Percentiles rank a stretch among this genome's conserved stretches.
phyloP scores from a whole-genome alignment of 2,888 invertebrate genomes.

The Chrysotoxum bicinctum region DNA sequence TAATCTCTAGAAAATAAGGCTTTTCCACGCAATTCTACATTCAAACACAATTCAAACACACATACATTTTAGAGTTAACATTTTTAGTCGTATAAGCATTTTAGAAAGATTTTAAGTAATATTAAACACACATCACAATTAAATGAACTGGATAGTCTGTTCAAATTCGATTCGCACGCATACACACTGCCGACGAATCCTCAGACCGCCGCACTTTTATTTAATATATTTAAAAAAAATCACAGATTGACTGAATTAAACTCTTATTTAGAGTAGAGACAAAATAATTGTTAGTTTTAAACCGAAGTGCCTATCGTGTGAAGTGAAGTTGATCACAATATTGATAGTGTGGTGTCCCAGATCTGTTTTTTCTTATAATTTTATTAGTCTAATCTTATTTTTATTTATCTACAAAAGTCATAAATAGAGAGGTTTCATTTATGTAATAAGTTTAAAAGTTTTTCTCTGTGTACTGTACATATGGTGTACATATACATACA shows the following conservation, averaged over 20 bases:
- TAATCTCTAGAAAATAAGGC: constrained; percentile 43
- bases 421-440: constrained; percentile 46
- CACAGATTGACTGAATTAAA: constrained; percentile 54
- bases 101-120: constrained; percentile 13
- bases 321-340: constrained; percentile 50
- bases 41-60: constrained; percentile 31
- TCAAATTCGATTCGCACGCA: constrained; percentile 19
- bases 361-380: constrained; percentile 20
- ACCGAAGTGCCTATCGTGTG: constrained; percentile 66
- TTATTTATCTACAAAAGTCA: constrained; percentile 29
- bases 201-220: constrained; percentile 44
- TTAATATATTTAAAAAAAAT: constrained; percentile 18
- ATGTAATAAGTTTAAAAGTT: constrained; percentile 19
- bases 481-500: constrained; percentile 38
- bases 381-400: constrained; percentile 18
- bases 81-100: constrained; percentile 24
- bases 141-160: constrained; percentile 19
- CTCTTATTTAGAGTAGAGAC: constrained; percentile 24
- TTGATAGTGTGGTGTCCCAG: constrained; percentile 49
- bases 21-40: constrained; percentile 40
- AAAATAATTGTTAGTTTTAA: constrained; percentile 40
- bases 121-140: constrained; percentile 44
- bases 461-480: constrained; percentile 50
- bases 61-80: constrained; percentile 30
- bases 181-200: constrained; percentile 45